phyloP scores from a whole-genome alignment of 1,140 invertebrate genomes.

The Macrocentrus cingulum region DNA sequence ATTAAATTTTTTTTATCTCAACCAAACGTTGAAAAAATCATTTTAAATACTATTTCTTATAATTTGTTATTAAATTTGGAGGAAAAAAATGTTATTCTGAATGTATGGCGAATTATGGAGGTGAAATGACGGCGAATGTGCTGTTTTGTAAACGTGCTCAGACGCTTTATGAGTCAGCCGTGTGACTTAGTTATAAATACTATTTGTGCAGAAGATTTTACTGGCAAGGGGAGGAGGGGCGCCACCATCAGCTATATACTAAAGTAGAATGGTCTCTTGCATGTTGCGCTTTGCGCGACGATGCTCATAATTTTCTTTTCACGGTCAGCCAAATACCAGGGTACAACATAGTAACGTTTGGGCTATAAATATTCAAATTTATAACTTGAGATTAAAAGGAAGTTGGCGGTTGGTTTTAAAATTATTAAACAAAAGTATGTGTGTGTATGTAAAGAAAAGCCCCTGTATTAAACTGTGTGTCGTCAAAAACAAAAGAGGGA shows the following conservation, averaged over 20 bases:
- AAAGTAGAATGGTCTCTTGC: neutral
- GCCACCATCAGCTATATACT: too few relatives aligned
- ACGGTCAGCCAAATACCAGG: conserved; percentile 26
- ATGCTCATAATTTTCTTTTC: conserved; percentile 26
- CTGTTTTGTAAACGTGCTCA: conserved; percentile 33
- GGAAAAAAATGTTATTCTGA: too few relatives aligned
- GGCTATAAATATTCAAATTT: conserved; percentile 22
- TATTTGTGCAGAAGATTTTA: too few relatives aligned
- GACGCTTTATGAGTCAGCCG: conserved; percentile 30
- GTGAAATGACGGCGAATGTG: too few relatives aligned
- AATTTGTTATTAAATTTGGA: too few relatives aligned
- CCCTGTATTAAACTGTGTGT: too few relatives aligned
- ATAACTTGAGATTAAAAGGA: conserved; percentile 1
- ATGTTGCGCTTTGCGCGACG: conserved; percentile 3
- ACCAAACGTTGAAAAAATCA: too few relatives aligned
- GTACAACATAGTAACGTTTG: conserved; percentile 18
- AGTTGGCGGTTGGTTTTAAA: neutral
- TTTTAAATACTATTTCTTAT: too few relatives aligned
- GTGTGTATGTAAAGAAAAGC: too few relatives aligned
- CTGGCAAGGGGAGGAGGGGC: neutral
- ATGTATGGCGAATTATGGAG: too few relatives aligned
- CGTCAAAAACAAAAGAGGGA: neutral
- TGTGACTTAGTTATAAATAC: conserved; percentile 27
- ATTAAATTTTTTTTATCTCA: too few relatives aligned
- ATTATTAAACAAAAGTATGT: too few relatives aligned